Percentiles rank a stretch among this genome's conserved stretches.
Conservation (phyloP, 1,140 invertebrate species). For the Muscidifurax raptorellus region DNA sequence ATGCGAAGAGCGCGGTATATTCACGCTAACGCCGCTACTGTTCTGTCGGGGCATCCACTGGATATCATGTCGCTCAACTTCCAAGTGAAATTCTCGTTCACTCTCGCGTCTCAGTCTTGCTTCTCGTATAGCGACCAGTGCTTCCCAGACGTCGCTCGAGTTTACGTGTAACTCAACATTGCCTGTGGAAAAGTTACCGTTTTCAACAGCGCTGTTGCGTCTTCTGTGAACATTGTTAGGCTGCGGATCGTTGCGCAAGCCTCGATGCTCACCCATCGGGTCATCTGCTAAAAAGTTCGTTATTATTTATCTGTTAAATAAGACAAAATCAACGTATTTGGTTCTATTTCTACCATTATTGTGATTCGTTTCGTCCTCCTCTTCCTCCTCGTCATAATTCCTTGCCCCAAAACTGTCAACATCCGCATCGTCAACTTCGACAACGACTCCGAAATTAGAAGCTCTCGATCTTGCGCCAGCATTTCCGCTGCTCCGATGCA, state of each 20-base stretch:
- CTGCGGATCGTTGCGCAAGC: constrained; percentile 7
- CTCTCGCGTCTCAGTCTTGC: constrained; percentile 78
- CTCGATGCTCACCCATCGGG: constrained; percentile 24
- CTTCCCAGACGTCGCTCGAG: constrained; percentile 81
- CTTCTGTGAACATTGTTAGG: constrained; percentile 51
- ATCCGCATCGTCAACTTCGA: constrained; percentile 48
- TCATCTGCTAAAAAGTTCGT: neutral
- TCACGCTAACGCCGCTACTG: constrained; percentile 61
- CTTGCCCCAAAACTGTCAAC: constrained; percentile 50
- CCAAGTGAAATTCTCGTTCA: constrained; percentile 56
- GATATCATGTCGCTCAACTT: constrained; percentile 45
- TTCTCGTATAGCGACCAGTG: constrained; percentile 80
- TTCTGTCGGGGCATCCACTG: constrained; percentile 54
- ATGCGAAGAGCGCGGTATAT: constrained; percentile 64
- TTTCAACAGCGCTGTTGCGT: constrained; percentile 61
- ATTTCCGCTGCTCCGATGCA: constrained; percentile 5
- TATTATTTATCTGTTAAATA: constrained; percentile 19
- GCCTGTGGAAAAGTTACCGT: constrained; percentile 61
- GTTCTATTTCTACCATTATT: constrained; percentile 27
- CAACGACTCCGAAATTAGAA: constrained; percentile 43
- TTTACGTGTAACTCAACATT: constrained; percentile 72
- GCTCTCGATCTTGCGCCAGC: constrained; percentile 4
- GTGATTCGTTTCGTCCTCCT: constrained; percentile 54
- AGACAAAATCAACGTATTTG: neutral
- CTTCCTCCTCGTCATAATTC: constrained; percentile 45